phyloP scores from a whole-genome alignment of 1,140 invertebrate species.

The Aphis craccivora region DNA sequence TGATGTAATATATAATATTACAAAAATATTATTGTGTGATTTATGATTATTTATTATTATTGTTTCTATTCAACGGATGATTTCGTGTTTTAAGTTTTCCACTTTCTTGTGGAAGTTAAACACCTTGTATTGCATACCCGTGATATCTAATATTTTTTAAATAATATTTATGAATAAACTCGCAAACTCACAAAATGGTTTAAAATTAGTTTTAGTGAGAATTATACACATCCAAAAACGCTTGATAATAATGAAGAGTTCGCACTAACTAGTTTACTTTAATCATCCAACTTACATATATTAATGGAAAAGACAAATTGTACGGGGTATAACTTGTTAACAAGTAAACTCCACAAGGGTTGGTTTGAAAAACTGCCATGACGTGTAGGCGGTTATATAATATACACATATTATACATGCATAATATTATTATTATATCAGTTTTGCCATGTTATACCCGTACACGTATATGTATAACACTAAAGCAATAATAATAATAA shows the following conservation, averaged over 20 bases:
- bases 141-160: not conserved
- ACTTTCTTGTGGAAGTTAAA: not conserved
- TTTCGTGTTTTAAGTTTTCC: not conserved
- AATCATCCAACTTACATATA: not conserved
- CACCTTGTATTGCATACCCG: not conserved
- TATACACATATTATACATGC: not conserved
- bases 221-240: not conserved
- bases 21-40: not conserved
- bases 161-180: not conserved
- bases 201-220: not conserved
- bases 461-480: not conserved
- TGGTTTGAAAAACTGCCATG: constrained; percentile 4
- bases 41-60: not conserved
- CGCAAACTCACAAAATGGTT: not conserved
- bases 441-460: not conserved
- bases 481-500: not conserved
- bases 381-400: not conserved
- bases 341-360: not conserved
- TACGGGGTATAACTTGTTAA: not conserved
- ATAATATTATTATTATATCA: not conserved
- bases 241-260: not conserved
- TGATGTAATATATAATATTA: not conserved
- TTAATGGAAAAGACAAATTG: not conserved
- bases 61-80: not conserved
- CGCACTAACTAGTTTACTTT: not conserved